Base-by-base conservation (phyloP, 2,888 invertebrate species). In the Zygothrica quintamaculata region DNA sequence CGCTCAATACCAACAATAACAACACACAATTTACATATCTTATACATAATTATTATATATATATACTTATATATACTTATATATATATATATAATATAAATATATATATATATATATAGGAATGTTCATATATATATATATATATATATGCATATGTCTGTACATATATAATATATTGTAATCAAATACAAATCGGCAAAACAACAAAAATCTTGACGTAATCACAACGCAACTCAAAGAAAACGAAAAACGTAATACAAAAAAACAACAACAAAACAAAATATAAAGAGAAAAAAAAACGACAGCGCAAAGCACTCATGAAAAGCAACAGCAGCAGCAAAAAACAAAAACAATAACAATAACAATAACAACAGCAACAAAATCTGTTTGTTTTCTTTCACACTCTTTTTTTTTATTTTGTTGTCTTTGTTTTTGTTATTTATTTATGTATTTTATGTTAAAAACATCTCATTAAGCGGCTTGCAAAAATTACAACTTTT, bases 181-280 rank as follows among this genome's bases (percentile, higher is more conserved):
- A 84, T 77, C 69, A 70, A 68, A 70, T 78, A 74, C 65, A 68
- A 82, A 86, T 77, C 71, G 66, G 50, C 60, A 66, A 68, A 69
- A 81, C 61, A 76, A 81, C 69, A 79, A 75, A 71, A 71, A 72
- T 86, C 69, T 77, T 86, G 70, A 76, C 81, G 81, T 81, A 81
- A 81, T 86, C 87, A 64, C 74, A 70, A 64, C 47, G 60, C 71
- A 77, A 71, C 60, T 69, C 42, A 65, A 82, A 66, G 48, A 58
- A 76, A 76, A 53, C 64, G 57, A 59, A 56, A 59, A 51, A 53
- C 31, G 22, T 55, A 55, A 29, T 15, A 39, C 51, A 56, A 55
- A 56, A 52, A 31, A 46, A 46, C 26, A 26, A 12, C 25, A 33
- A 33, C 31, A 59, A 51, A 6, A 16, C 9, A 40, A 15, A 15